These are phyloP conservation scores for Augiades crinisus DNA, from an alignment of 2,888 invertebrate species.

Conservation along the genomic window DNA sequence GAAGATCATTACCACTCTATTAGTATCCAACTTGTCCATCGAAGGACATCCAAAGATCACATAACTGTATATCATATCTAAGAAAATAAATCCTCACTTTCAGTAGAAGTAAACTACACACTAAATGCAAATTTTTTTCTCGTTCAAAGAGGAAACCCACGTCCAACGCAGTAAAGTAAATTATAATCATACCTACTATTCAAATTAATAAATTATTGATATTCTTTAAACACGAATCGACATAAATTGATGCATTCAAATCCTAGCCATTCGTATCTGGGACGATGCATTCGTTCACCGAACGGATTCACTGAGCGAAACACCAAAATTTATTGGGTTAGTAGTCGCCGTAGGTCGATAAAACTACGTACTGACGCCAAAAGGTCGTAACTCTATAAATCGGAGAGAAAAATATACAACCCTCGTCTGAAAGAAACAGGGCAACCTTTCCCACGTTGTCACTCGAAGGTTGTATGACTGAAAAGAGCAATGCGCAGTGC, in stretches of 20 bases:
- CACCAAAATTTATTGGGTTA: conserved; percentile 81
- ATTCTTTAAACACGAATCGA: conserved; percentile 36
- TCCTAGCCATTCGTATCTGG: conserved; percentile 71
- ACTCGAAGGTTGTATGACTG: conserved; percentile 67
- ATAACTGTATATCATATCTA: too few relatives aligned
- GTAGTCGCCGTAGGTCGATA: conserved; percentile 81
- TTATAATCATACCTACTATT: too few relatives aligned
- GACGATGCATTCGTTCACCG: conserved; percentile 78
- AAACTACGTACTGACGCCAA: conserved; percentile 60
- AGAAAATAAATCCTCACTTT: too few relatives aligned
- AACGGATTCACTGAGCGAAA: conserved; percentile 79
- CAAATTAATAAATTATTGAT: neutral
- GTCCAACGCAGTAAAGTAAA: too few relatives aligned
- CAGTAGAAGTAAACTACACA: too few relatives aligned
- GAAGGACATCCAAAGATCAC: too few relatives aligned
- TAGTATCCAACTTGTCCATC: too few relatives aligned
- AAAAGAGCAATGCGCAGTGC: conserved; percentile 79
- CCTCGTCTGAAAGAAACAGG: conserved; percentile 59
- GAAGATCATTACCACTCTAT: too few relatives aligned
- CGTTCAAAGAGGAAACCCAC: too few relatives aligned
- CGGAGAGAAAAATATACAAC: conserved; percentile 63
- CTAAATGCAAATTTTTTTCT: too few relatives aligned
- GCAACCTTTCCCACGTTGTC: conserved; percentile 61
- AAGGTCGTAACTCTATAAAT: conserved; percentile 68
- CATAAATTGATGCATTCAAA: conserved; percentile 63